Percentiles rank a stretch among this genome's conserved stretches.
Conservation (phyloP, 2,797 vertebrate genomes). For the Rhinophrynus dorsalis region DNA sequence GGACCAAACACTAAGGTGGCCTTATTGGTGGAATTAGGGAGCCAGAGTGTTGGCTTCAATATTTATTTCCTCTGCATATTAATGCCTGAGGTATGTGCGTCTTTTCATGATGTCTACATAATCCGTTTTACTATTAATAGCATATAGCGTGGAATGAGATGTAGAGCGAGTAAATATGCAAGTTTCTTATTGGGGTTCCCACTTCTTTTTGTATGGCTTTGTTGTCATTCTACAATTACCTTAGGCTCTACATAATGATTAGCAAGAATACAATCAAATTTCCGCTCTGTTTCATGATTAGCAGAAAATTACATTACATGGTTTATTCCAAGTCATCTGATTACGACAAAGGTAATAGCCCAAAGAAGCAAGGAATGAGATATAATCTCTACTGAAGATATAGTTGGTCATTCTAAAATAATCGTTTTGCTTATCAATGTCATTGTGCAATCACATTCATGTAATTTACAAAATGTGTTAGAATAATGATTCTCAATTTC, state of each 20-base stretch:
- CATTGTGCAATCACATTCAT: conserved; percentile 41
- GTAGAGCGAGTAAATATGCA: too few species aligned
- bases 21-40: too few species aligned
- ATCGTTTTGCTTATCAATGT: conserved; percentile 33
- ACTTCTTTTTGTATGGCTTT: too few species aligned
- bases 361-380: conserved; percentile 26
- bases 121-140: too few species aligned
- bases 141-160: too few species aligned
- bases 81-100: too few species aligned
- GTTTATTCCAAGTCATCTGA: conserved; percentile 54
- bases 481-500: conserved; percentile 50
- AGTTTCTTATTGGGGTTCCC: too few species aligned
- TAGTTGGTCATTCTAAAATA: conserved; percentile 28
- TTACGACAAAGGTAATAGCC: conserved; percentile 40
- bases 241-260: neutral
- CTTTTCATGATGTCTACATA: too few species aligned
- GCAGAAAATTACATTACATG: conserved; percentile 26
- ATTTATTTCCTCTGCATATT: too few species aligned
- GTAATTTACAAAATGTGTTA: conserved; percentile 44
- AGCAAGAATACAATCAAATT: conserved; percentile 33
- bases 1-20: too few species aligned
- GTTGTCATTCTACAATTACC: neutral
- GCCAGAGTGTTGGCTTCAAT: too few species aligned
- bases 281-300: conserved; percentile 8
- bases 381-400: conserved; percentile 36